Percentiles rank a stretch among this genome's conserved stretches.
Evolutionary conservation across 2,888 invertebrate genomes (phyloP).

Genomic region (Exephanes ischioxanthus): DNA sequence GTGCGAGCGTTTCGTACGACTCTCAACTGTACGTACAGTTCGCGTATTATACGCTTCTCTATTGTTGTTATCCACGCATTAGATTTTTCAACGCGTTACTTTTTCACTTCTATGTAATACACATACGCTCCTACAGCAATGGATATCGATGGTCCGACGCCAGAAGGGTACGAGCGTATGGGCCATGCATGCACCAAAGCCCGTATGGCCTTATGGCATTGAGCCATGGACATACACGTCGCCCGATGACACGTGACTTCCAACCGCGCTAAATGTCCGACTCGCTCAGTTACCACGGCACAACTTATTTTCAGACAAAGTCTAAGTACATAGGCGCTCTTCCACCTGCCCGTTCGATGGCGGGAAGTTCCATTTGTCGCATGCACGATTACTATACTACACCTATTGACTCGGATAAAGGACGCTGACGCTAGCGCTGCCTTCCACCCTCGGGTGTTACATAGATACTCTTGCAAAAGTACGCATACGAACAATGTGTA

Average conservation of each 20-base stretch:
- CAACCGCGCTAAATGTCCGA: neutral
- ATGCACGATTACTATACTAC: slow-evolving; percentile 14
- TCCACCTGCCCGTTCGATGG: neutral
- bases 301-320: slow-evolving; percentile 23
- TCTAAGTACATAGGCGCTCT: slow-evolving; percentile 10
- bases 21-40: slow-evolving; percentile 50
- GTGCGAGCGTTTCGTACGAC: slow-evolving; percentile 50
- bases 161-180: neutral
- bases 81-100: slow-evolving; percentile 35
- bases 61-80: slow-evolving; percentile 47
- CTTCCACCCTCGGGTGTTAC: neutral
- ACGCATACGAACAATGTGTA: slow-evolving; percentile 23
- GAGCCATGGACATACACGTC: neutral
- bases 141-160: neutral
- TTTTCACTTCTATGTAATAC: slow-evolving; percentile 16
- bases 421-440: neutral
- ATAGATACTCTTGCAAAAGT: slow-evolving; percentile 9
- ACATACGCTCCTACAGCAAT: neutral
- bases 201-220: neutral
- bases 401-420: slow-evolving; percentile 36
- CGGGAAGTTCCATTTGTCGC: slow-evolving; percentile 3
- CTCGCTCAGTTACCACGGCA: neutral
- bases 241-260: neutral
- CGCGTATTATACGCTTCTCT: slow-evolving; percentile 50
- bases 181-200: neutral